These are phyloP conservation scores for Seriola aureovittata DNA, from an alignment of 2,113 vertebrate species.

Conservation along the genomic window DNA sequence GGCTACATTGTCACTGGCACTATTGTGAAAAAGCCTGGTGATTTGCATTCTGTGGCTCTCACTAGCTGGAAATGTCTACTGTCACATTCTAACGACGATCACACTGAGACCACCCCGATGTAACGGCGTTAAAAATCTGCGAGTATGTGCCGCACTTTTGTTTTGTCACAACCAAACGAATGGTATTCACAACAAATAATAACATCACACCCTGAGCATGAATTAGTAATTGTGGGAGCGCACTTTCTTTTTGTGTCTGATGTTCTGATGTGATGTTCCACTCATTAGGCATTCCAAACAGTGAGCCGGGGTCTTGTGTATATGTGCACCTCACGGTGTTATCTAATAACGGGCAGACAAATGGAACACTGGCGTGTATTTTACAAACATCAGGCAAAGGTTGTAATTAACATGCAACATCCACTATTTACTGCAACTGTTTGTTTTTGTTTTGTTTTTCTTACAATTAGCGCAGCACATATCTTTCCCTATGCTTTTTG, in stretches of 20 bases:
- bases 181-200: conserved; percentile 55
- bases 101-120: conserved; percentile 1
- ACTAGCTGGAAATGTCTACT: conserved; percentile 20
- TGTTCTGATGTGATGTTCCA: conserved; percentile 52
- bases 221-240: conserved; percentile 59
- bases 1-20: conserved; percentile 50
- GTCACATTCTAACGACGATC: conserved; percentile 29
- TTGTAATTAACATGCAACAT: conserved; percentile 78
- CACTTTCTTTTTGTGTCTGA: conserved; percentile 43
- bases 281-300: conserved; percentile 77
- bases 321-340: conserved; percentile 72
- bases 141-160: not conserved
- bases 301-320: conserved; percentile 54
- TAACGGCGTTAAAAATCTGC: conserved; percentile 30
- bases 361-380: conserved; percentile 74
- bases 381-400: conserved; percentile 70
- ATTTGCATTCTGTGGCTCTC: conserved; percentile 50
- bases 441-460: conserved; percentile 17
- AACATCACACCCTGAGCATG: conserved; percentile 54
- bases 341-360: conserved; percentile 79
- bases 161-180: conserved; percentile 56
- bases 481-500: conserved; percentile 59
- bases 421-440: conserved; percentile 43
- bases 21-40: conserved; percentile 23
- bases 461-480: conserved; percentile 46